These are phyloP conservation scores for Eira barbara DNA, from an alignment of 2,113 vertebrate genomes.

Conservation along the genomic window DNA sequence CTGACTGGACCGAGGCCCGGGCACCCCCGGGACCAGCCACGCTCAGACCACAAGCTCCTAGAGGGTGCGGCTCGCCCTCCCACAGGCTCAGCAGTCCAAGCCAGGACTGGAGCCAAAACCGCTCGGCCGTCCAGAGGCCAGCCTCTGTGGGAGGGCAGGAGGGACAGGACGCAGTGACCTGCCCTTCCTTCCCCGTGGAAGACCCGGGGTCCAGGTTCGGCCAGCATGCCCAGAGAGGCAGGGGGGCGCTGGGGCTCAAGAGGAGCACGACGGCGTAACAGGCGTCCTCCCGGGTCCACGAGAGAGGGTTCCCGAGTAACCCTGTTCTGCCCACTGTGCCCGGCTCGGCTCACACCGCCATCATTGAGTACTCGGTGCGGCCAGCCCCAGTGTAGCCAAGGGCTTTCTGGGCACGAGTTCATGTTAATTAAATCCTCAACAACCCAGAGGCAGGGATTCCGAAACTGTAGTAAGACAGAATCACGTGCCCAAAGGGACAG, in stretches of 20 bases:
- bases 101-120: neutral
- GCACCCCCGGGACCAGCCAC: neutral
- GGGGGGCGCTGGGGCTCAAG: accelerated
- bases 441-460: neutral
- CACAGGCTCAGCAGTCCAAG: neutral
- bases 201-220: neutral
- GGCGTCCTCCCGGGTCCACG: accelerated
- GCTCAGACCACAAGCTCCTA: neutral
- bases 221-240: neutral
- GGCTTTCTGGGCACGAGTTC: neutral
- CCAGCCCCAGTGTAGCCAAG: neutral
- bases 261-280: accelerated
- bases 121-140: neutral
- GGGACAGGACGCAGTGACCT: neutral
- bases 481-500: accelerated
- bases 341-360: accelerated
- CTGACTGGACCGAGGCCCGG: neutral
- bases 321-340: accelerated
- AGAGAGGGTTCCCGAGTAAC: too few relatives aligned
- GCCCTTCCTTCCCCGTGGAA: neutral
- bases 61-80: neutral
- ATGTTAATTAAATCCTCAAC: neutral
- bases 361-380: accelerated
- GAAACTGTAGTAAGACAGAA: neutral
- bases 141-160: neutral